phyloP scores from a whole-genome alignment of 1,140 invertebrate genomes.

The Solen grandis region DNA sequence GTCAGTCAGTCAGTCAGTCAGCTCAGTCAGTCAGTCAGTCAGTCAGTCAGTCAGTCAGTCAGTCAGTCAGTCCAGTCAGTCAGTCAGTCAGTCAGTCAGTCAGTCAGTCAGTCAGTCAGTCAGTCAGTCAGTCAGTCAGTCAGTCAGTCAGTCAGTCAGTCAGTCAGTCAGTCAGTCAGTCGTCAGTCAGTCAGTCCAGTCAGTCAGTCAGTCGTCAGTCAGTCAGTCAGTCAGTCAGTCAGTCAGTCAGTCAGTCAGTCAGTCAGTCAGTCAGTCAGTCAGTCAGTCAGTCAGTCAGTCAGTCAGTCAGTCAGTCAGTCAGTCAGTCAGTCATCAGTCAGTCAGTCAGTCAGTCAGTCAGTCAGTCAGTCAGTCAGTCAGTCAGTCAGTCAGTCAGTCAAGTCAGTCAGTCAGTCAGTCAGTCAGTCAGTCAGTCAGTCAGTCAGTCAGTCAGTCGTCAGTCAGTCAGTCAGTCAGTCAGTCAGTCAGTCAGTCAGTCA shows the following conservation, averaged over 20 bases:
- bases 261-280: slow-evolving; percentile 58
- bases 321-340: no score
- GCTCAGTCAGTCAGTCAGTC: slow-evolving; percentile 55
- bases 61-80: slow-evolving; percentile 55
- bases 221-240: slow-evolving; percentile 57
- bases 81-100: slow-evolving; percentile 61
- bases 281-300: slow-evolving; percentile 48
- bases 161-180: no score
- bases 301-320: slow-evolving; percentile 49
- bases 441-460: no score
- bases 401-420: slow-evolving; percentile 55
- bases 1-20: slow-evolving; percentile 58
- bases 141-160: slow-evolving; percentile 63
- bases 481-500: slow-evolving; percentile 65
- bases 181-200: no score
- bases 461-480: slow-evolving; percentile 63
- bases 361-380: slow-evolving; percentile 52
- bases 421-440: slow-evolving; percentile 51
- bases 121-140: slow-evolving; percentile 60
- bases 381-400: slow-evolving; percentile 57
- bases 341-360: slow-evolving; percentile 53
- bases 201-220: no score
- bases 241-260: slow-evolving; percentile 58
- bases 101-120: slow-evolving; percentile 62
- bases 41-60: slow-evolving; percentile 56